phyloP scores from a whole-genome alignment of 2,888 invertebrate genomes.

The Cerceris ruficornis region DNA sequence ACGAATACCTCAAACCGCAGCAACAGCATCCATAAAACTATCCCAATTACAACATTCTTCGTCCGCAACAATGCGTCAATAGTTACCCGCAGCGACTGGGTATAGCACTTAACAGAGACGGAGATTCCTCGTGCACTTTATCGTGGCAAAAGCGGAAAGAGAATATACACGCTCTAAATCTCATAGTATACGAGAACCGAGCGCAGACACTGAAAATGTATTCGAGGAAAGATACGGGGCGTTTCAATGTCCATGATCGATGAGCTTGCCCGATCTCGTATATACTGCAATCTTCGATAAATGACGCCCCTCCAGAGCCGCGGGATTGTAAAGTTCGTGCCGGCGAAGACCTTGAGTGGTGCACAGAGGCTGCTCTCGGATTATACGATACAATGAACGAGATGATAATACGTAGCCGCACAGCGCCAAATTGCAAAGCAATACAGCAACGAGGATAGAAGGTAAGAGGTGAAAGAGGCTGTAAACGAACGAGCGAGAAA shows the following conservation, averaged over 20 bases:
- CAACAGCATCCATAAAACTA: neutral
- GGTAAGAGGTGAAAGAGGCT: constrained; percentile 4
- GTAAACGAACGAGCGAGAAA: constrained; percentile 31
- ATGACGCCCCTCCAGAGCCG: constrained; percentile 21
- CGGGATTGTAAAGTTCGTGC: constrained; percentile 46
- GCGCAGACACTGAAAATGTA: constrained; percentile 14
- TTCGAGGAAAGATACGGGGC: constrained; percentile 12
- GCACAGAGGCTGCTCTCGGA: constrained; percentile 14
- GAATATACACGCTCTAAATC: neutral
- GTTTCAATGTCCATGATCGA: constrained; percentile 25
- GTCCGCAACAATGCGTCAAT: neutral
- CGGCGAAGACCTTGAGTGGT: constrained; percentile 11
- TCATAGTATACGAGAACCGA: neutral
- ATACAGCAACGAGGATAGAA: constrained; percentile 9
- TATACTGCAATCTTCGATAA: constrained; percentile 46
- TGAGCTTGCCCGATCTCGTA: constrained; percentile 15
- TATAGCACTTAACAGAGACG: neutral
- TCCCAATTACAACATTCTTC: neutral
- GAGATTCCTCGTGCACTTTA: neutral
- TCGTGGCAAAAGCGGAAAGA: neutral
- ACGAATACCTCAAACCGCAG: neutral
- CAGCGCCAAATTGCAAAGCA: constrained; percentile 14
- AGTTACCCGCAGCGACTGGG: neutral
- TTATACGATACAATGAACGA: constrained; percentile 49
- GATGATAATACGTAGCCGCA: constrained; percentile 51